Evolutionary conservation across 2,888 invertebrate species (phyloP).

Genomic region (Rhimphoctona megacephalus): DNA sequence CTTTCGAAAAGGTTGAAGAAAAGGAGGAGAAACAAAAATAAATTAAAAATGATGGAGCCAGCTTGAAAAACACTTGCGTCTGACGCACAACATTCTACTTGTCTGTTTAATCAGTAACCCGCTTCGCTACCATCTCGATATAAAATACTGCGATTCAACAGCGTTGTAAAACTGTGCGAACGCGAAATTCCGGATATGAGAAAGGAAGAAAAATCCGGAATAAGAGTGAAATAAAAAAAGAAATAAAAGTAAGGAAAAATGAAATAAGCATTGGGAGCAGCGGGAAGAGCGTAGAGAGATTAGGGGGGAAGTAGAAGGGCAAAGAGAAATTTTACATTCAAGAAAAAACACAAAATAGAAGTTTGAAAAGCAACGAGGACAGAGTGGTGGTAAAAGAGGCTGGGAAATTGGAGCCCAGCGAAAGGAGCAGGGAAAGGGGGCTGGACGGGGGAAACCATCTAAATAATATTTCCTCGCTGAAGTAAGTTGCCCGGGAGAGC

Average conservation of each 20-base stretch:
- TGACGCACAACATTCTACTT: neutral
- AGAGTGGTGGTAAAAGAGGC: neutral
- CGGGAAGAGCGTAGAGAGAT: neutral
- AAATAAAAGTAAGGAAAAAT: constrained; percentile 6
- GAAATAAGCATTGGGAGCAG: neutral
- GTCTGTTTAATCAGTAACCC: constrained; percentile 27
- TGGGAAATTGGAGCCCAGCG: constrained; percentile 18
- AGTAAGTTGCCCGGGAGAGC: constrained; percentile 56
- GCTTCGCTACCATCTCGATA: constrained; percentile 63
- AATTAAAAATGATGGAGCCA: neutral
- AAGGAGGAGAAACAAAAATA: neutral
- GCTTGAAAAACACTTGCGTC: neutral
- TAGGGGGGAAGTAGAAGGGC: constrained; percentile 14
- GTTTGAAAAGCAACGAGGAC: constrained; percentile 14
- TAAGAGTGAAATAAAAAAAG: constrained; percentile 18
- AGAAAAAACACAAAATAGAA: constrained; percentile 34
- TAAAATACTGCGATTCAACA: constrained; percentile 70
- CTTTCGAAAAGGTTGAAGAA: neutral
- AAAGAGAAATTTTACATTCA: constrained; percentile 4
- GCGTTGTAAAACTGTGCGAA: constrained; percentile 34
- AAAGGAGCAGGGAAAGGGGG: constrained; percentile 59
- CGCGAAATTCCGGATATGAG: constrained; percentile 19
- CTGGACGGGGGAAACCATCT: constrained; percentile 78
- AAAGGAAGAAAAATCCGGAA: constrained; percentile 2
- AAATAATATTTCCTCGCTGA: constrained; percentile 79